A percentile compares a stretch with the other conserved stretches of the same genome.
Conservation (phyloP, 2,797 vertebrate species). For the Mus minutoides region DNA sequence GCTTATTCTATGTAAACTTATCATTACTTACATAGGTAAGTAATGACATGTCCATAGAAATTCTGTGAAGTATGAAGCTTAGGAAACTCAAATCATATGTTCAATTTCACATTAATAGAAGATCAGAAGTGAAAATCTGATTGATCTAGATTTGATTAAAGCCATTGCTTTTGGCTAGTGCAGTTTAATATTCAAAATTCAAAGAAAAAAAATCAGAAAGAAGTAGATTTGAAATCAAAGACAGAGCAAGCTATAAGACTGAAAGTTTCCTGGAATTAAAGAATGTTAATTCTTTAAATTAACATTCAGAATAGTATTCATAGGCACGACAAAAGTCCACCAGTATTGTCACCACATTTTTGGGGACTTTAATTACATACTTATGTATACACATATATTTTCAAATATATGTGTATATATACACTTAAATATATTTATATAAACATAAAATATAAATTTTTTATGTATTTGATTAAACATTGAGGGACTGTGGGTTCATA, state of each 20-base stretch:
- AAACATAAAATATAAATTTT: no score
- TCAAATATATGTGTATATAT: no score
- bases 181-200: not conserved
- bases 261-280: not conserved
- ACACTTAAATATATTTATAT: no score
- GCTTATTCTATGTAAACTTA: not conserved
- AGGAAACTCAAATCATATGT: not conserved
- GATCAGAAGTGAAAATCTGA: not conserved
- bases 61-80: not conserved
- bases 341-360: not conserved
- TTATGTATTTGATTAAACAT: no score
- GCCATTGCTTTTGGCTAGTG: not conserved
- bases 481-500: no score
- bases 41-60: not conserved
- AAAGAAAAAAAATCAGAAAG: not conserved
- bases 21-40: not conserved
- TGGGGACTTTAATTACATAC: not conserved
- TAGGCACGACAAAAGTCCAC: not conserved
- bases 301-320: slow-evolving; percentile 16
- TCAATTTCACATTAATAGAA: not conserved
- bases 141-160: not conserved
- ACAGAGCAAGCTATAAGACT: not conserved
- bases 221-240: slow-evolving; percentile 55
- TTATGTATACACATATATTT: no score
- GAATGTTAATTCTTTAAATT: not conserved